A percentile compares a stretch with the other conserved stretches of the same genome.
Conservation (phyloP, 2,888 invertebrate genomes). For the Drosophila anceps region DNA sequence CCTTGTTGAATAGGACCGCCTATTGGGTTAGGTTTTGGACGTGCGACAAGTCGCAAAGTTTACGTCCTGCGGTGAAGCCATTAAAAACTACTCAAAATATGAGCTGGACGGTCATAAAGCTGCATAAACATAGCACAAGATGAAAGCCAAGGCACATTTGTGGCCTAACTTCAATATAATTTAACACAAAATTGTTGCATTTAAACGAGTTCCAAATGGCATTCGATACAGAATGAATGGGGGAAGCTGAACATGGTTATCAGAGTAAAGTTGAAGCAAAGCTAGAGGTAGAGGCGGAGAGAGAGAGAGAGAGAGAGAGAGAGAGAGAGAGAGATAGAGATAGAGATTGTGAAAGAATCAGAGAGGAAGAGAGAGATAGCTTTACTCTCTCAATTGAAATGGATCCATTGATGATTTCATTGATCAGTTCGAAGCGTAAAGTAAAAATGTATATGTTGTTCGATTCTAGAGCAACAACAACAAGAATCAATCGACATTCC, state of each 20-base stretch:
- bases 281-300: background rate
- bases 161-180: background rate
- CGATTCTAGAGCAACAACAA: background rate
- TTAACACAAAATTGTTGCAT: conserved; percentile 4
- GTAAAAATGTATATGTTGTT: background rate
- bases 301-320: background rate
- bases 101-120: conserved; percentile 61
- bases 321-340: background rate
- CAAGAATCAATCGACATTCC: conserved; percentile 11
- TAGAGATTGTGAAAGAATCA: background rate
- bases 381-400: too few species aligned
- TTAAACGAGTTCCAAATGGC: background rate
- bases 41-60: conserved; percentile 54
- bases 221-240: background rate
- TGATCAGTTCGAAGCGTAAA: background rate
- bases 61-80: conserved; percentile 48
- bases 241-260: background rate
- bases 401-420: background rate
- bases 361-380: background rate
- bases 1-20: conserved; percentile 42
- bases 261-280: too few species aligned
- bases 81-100: conserved; percentile 80
- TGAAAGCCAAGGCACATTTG: conserved; percentile 7
- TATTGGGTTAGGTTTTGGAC: conserved; percentile 24
- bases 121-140: conserved; percentile 27